These are phyloP conservation scores for Piscicola geometra DNA, from an alignment of 2,888 invertebrate species.

Conservation along the genomic window DNA sequence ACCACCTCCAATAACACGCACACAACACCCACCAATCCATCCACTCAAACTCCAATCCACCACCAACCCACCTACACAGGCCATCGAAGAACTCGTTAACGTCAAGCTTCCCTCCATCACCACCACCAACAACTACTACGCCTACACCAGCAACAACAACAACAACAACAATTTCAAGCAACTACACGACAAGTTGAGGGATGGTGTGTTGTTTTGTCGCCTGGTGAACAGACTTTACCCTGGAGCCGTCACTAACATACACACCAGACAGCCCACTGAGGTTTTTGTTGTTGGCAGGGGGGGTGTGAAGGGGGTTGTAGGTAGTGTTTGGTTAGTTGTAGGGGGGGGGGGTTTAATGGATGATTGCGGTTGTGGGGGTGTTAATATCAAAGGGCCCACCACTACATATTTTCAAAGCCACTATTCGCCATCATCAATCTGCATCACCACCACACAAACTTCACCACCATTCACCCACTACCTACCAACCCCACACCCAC, in stretches of 20 bases:
- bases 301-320: not conserved
- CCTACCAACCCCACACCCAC: no score
- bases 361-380: not conserved
- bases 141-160: not conserved
- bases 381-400: no score
- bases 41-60: no score
- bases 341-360: not conserved
- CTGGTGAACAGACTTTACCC: slow-evolving; percentile 7
- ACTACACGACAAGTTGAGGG: slow-evolving; percentile 16
- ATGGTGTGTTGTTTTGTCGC: slow-evolving; percentile 20
- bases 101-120: not conserved
- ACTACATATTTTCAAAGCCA: no score
- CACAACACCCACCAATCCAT: no score
- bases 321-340: not conserved
- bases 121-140: not conserved
- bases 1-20: no score
- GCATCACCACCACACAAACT: no score
- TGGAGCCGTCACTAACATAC: not conserved
- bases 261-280: not conserved
- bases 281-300: not conserved
- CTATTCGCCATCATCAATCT: no score
- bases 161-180: slow-evolving; percentile 1
- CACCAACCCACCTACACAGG: no score
- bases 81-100: slow-evolving; percentile 3
- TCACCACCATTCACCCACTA: no score